These are phyloP conservation scores for Ectemnius cavifrons DNA, from an alignment of 2,888 invertebrate species.

Conservation along the genomic window DNA sequence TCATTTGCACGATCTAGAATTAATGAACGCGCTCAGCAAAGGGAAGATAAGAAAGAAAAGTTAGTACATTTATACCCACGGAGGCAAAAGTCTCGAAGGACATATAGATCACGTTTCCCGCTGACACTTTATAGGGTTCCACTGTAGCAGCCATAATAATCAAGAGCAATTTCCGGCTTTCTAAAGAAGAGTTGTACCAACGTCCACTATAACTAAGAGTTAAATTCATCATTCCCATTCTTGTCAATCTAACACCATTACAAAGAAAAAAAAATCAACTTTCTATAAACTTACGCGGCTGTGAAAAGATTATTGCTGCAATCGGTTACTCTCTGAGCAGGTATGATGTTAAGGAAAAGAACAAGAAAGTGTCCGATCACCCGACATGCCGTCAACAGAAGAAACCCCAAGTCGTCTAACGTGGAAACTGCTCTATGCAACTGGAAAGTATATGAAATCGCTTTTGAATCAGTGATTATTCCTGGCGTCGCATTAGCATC, in stretches of 20 bases:
- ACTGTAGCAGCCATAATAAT: neutral
- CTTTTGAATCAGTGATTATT: no score
- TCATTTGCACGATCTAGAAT: conserved; percentile 5
- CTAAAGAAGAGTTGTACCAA: conserved; percentile 1
- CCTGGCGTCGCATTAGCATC: no score
- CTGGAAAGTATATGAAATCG: neutral
- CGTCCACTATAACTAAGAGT: neutral
- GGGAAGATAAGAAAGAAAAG: neutral
- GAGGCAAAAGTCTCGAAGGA: neutral
- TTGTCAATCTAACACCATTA: neutral
- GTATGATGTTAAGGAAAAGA: conserved; percentile 7
- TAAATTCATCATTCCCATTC: neutral
- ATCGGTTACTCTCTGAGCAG: neutral
- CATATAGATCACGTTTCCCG: neutral
- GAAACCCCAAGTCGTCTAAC: neutral
- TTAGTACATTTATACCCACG: neutral
- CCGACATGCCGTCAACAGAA: neutral
- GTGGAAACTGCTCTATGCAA: neutral
- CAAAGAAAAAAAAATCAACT: neutral
- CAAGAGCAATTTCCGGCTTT: neutral
- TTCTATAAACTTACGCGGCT: neutral
- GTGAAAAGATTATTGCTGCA: neutral
- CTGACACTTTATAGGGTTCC: neutral
- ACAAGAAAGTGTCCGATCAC: conserved; percentile 4
- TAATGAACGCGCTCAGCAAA: neutral